A percentile compares a stretch with the other conserved stretches of the same genome.
Evolutionary conservation across 2,797 vertebrate genomes (phyloP).

Genomic region (Kryptopterus vitreolus): DNA sequence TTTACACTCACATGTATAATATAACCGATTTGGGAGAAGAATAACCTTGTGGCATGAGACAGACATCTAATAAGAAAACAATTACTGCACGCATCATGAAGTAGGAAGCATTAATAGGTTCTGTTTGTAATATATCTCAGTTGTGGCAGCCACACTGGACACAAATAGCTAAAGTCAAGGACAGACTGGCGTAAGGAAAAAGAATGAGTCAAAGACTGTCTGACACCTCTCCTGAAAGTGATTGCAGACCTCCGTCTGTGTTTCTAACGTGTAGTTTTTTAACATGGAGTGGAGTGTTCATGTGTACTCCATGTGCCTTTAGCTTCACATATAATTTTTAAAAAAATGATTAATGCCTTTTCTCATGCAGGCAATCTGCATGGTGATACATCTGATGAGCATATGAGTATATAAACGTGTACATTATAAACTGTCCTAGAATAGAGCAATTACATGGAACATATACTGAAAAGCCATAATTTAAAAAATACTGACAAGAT

Average conservation of each 20-base stretch:
- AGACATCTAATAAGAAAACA: neutral
- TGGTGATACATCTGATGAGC: neutral
- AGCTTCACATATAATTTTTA: neutral
- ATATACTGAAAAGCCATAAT: too few species aligned
- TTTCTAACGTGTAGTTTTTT: neutral
- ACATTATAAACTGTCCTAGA: neutral
- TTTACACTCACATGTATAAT: neutral
- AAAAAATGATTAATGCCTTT: neutral
- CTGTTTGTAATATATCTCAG: conserved; percentile 36
- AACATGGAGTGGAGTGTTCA: neutral
- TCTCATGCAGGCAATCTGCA: neutral
- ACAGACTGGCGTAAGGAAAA: conserved; percentile 63
- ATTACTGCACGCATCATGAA: neutral
- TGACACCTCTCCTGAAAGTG: conserved; percentile 35
- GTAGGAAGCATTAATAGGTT: conserved; percentile 7
- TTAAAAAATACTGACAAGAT: too few species aligned
- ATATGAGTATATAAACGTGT: neutral
- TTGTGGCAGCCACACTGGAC: neutral
- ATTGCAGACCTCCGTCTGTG: neutral
- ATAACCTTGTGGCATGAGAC: neutral
- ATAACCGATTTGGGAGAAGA: neutral
- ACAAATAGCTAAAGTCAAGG: conserved; percentile 36
- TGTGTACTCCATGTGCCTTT: neutral
- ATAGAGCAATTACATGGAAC: neutral
- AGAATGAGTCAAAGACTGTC: conserved; percentile 61